These are phyloP conservation scores for Struthidea cinerea DNA, from an alignment of 2,113 vertebrate species.

Conservation along the genomic window DNA sequence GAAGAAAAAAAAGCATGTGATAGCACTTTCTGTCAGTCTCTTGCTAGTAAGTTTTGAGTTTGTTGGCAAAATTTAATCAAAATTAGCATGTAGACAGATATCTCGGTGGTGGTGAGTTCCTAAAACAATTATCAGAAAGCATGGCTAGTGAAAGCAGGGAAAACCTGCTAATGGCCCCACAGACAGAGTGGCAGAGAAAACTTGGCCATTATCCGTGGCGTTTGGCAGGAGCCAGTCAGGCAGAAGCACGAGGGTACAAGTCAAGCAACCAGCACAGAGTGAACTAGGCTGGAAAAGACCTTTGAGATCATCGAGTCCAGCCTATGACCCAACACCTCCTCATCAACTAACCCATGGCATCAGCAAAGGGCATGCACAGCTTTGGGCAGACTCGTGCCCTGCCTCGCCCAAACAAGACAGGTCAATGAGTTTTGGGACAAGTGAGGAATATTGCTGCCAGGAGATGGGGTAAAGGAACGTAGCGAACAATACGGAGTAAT, in stretches of 20 bases:
- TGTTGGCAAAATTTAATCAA: not conserved
- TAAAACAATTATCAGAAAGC: not conserved
- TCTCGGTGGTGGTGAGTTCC: not conserved
- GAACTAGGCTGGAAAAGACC: not conserved
- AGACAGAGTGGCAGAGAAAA: not conserved
- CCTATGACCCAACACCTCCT: not conserved
- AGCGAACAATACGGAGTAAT: not conserved
- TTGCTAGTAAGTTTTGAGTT: not conserved
- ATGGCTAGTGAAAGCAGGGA: not conserved
- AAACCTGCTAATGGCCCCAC: not conserved
- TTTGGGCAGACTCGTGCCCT: not conserved
- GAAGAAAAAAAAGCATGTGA: not conserved
- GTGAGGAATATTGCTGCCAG: not conserved
- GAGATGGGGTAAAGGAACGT: not conserved
- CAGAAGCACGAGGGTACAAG: not conserved
- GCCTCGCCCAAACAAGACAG: not conserved
- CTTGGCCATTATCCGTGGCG: rapidly evolving
- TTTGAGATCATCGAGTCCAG: not conserved
- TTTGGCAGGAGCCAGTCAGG: not conserved
- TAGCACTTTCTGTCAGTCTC: not conserved
- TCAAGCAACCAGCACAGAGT: not conserved
- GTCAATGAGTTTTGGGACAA: not conserved
- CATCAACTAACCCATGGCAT: not conserved
- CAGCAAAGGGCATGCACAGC: not conserved
- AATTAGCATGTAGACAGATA: not conserved